Base-by-base conservation (phyloP, 2,888 invertebrate species). In the Eupithecia tripunctaria region DNA sequence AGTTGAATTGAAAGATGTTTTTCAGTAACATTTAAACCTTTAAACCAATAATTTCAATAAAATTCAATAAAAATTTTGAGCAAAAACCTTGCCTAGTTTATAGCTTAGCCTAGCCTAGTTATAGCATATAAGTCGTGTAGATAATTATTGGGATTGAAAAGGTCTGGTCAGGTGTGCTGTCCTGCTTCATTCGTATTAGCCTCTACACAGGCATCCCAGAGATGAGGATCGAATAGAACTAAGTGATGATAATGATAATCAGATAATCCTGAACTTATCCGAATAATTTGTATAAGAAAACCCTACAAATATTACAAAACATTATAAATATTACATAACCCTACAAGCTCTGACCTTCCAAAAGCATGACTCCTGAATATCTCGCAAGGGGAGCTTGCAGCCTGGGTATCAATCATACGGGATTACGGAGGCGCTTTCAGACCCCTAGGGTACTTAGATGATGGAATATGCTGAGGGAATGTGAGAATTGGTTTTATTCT, bases 391-490 rank as follows among this genome's bases (percentile, higher is more conserved):
- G 65, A 72, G 47, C 73, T 75, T 73, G 78, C 78, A 73, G 72
- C 68, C 36, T 63, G 70, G 60, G 67, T 77, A 77, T 79, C 79
- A 78, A 79, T 79, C 79, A 78, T 67, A 63, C 60, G 64, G 77
- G 79, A 79, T 79, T 78, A 78, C 71, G 73, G 68, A 72, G n/a
- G 71, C 76, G 75, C 67, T 38, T 0, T 21, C 60, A 43, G 68
- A 71, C 36, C 66, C 51, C 60, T 8, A n/a, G 29, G 60, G 29
- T 60, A 18, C 60, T 60, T 29, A 29, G 29, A 60, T 18, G 29
- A 29, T 29, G 29, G 60, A 60, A 60, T 14, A 10, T 60, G 60
- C 27, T 60, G 29, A 29, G 29, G 18, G 29, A 29, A 60, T 18
- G 60, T 60, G 60, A 29, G 8, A 60, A 29, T 60, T 56, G 56